Conservation (phyloP, 1,140 invertebrate species). For the Eulimnadia texana region DNA sequence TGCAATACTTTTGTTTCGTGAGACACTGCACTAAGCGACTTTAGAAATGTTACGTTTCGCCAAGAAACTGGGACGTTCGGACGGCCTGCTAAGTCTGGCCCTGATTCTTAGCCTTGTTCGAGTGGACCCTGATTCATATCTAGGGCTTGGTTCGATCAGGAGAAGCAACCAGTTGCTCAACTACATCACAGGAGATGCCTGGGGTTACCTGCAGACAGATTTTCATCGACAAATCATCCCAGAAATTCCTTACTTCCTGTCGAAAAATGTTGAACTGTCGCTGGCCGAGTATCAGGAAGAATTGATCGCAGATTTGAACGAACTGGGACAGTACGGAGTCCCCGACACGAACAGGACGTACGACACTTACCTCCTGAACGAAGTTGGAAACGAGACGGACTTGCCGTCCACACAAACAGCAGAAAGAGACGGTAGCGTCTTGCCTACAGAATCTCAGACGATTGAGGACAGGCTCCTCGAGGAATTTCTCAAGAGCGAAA, state of each 20-base stretch:
- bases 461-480: neutral
- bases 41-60: constrained; percentile 44
- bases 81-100: constrained; percentile 62
- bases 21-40: neutral
- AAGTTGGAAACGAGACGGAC: neutral
- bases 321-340: constrained; percentile 40
- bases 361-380: constrained; percentile 40
- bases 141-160: constrained; percentile 30
- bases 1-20: neutral
- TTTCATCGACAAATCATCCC: constrained; percentile 32
- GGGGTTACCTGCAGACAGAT: constrained; percentile 31
- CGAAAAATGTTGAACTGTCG: constrained; percentile 56
- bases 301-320: constrained; percentile 59
- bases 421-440: neutral
- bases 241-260: constrained; percentile 42
- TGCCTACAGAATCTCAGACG: neutral
- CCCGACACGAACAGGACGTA: constrained; percentile 26
- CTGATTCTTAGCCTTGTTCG: constrained; percentile 58
- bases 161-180: constrained; percentile 26
- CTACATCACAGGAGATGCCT: constrained; percentile 28
- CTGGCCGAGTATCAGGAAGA: constrained; percentile 52
- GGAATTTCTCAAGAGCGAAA: neutral
- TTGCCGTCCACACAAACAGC: neutral
- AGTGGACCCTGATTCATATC: constrained; percentile 50
- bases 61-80: constrained; percentile 46